A percentile compares a stretch with the other conserved stretches of the same genome.
phyloP scores from a whole-genome alignment of 2,797 vertebrate species.

The Coccyzus lansbergi region DNA sequence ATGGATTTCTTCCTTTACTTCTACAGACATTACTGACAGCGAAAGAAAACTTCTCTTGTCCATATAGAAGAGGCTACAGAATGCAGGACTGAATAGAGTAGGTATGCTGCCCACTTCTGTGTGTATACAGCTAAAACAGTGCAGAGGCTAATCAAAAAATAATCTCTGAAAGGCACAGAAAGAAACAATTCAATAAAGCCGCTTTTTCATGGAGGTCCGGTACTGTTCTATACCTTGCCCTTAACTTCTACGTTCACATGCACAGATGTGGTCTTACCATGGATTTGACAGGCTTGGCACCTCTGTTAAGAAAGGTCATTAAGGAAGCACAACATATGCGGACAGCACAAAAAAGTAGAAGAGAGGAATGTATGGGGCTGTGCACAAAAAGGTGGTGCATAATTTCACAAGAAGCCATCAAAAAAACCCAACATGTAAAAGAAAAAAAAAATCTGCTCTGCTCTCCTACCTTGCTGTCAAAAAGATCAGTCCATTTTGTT shows the following conservation, averaged over 20 bases:
- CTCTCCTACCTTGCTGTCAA: constrained; percentile 90
- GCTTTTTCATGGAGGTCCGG: neutral
- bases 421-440: neutral
- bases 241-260: neutral
- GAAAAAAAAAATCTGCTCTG: neutral
- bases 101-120: neutral
- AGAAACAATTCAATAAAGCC: constrained; percentile 8
- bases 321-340: neutral
- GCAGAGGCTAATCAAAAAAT: neutral
- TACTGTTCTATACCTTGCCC: neutral
- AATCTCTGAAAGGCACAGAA: constrained; percentile 26
- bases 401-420: neutral
- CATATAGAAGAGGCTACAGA: neutral
- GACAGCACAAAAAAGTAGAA: neutral
- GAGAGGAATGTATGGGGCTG: neutral
- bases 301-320: neutral
- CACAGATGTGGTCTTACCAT: neutral
- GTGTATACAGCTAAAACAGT: neutral
- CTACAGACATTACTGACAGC: constrained; percentile 12
- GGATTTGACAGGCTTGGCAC: neutral
- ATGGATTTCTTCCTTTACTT: constrained; percentile 14
- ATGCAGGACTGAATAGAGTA: neutral
- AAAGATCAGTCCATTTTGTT: constrained; percentile 96
- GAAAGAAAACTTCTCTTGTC: constrained; percentile 30
- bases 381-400: neutral